Conservation (phyloP, 2,113 vertebrate genomes). For the Danionella cerebrum region DNA sequence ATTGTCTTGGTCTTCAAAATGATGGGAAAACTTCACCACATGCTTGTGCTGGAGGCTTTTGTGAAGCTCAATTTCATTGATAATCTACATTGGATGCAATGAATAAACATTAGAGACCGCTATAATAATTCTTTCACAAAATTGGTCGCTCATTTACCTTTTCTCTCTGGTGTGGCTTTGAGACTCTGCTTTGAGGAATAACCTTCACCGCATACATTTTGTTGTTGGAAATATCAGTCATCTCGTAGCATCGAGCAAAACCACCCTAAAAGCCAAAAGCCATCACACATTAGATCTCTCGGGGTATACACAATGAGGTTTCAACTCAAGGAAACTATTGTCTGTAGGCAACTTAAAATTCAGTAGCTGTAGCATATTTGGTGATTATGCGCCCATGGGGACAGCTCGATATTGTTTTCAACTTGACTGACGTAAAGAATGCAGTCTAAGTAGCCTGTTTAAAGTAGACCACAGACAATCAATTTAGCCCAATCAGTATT, state of each 20-base stretch:
- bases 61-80: slow-evolving; percentile 79
- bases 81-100: too few relatives aligned
- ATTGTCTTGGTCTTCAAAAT: slow-evolving; percentile 82
- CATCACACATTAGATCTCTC: too few relatives aligned
- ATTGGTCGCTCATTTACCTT: slow-evolving; percentile 58
- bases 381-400: neutral
- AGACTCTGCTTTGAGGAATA: slow-evolving; percentile 77
- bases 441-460: neutral
- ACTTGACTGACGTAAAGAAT: neutral
- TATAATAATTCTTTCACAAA: too few relatives aligned
- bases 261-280: too few relatives aligned
- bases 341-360: neutral
- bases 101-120: too few relatives aligned
- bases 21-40: slow-evolving; percentile 77
- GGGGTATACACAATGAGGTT: too few relatives aligned
- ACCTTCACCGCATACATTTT: slow-evolving; percentile 84
- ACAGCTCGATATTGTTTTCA: neutral
- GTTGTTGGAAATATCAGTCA: slow-evolving; percentile 77
- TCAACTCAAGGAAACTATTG: neutral
- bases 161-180: slow-evolving; percentile 82
- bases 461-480: neutral
- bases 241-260: slow-evolving; percentile 82
- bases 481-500: neutral
- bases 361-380: neutral
- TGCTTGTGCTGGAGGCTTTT: slow-evolving; percentile 75